Evolutionary conservation across 2,888 invertebrate genomes (phyloP).

Genomic region (Tenthredo mesomela): DNA sequence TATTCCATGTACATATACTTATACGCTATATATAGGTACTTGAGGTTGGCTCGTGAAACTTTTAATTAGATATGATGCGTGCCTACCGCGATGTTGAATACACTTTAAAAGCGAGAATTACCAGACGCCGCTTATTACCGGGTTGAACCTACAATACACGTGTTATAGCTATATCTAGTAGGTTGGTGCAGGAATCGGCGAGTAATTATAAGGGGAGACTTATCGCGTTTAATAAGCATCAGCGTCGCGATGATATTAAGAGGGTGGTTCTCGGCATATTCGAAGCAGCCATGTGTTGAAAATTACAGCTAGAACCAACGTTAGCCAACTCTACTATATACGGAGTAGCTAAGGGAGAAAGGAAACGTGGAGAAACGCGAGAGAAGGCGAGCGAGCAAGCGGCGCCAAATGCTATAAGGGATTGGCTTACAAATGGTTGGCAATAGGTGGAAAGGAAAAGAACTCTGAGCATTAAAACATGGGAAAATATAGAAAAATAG

Average conservation of each 20-base stretch:
- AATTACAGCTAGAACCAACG: slow-evolving; percentile 34
- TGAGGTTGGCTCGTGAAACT: not conserved
- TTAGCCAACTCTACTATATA: not conserved
- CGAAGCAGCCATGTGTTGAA: slow-evolving; percentile 37
- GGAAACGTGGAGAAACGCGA: not conserved
- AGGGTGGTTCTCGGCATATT: slow-evolving; percentile 32
- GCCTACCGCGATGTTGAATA: slow-evolving; percentile 2
- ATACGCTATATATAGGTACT: not conserved
- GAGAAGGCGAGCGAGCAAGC: not conserved
- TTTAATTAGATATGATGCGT: slow-evolving; percentile 6
- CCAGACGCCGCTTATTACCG: slow-evolving; percentile 15
- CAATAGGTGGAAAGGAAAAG: not conserved
- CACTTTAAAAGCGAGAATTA: not conserved
- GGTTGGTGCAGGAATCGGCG: not conserved
- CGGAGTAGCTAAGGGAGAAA: not conserved
- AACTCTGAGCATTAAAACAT: slow-evolving; percentile 3
- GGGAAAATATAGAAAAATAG: slow-evolving; percentile 3
- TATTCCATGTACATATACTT: not conserved
- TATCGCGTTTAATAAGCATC: slow-evolving; percentile 46
- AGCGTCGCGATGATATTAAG: not conserved
- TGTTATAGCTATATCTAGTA: not conserved
- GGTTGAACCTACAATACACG: not conserved
- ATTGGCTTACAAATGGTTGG: slow-evolving; percentile 25
- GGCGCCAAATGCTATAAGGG: slow-evolving; percentile 28
- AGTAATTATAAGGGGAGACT: slow-evolving; percentile 37